A percentile compares a stretch with the other conserved stretches of the same genome.
Evolutionary conservation across 2,888 invertebrate genomes (phyloP).

Genomic region (Agonopterix arenella): DNA sequence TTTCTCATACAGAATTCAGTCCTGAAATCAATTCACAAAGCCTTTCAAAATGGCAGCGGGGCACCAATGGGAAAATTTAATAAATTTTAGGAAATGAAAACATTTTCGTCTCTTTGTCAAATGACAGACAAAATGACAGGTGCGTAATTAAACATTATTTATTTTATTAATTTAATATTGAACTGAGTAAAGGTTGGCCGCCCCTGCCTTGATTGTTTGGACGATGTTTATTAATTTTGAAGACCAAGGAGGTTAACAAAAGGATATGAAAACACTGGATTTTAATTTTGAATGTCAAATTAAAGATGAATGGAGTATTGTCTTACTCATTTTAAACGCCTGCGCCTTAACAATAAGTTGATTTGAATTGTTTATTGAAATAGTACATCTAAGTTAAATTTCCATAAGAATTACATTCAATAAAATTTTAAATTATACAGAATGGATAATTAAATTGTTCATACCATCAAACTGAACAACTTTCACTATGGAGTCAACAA

Average conservation of each 20-base stretch:
- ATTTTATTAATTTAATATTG: conserved; percentile 39
- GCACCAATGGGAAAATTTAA: conserved; percentile 24
- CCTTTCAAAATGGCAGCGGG: conserved; percentile 24
- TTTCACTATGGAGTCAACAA: too few species aligned
- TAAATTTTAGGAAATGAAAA: conserved; percentile 51
- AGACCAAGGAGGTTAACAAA: conserved; percentile 8
- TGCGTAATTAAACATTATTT: conserved; percentile 51
- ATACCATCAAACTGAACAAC: too few species aligned
- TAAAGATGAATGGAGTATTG: neutral
- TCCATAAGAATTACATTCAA: too few species aligned
- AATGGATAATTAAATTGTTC: too few species aligned
- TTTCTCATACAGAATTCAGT: conserved; percentile 12
- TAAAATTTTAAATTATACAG: too few species aligned
- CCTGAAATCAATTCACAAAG: conserved; percentile 13
- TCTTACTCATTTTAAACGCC: too few species aligned
- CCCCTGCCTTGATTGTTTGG: neutral
- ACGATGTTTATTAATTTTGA: too few species aligned
- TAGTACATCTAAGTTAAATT: too few species aligned
- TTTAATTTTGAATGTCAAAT: conserved; percentile 2
- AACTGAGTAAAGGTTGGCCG: conserved; percentile 21
- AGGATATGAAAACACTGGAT: conserved; percentile 6
- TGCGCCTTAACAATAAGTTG: too few species aligned
- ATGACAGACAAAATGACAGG: conserved; percentile 47
- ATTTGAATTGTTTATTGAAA: too few species aligned
- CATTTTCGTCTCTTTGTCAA: conserved; percentile 23